Base-by-base conservation (phyloP, 1,140 invertebrate species). In the Lysiphlebus fabarum region DNA sequence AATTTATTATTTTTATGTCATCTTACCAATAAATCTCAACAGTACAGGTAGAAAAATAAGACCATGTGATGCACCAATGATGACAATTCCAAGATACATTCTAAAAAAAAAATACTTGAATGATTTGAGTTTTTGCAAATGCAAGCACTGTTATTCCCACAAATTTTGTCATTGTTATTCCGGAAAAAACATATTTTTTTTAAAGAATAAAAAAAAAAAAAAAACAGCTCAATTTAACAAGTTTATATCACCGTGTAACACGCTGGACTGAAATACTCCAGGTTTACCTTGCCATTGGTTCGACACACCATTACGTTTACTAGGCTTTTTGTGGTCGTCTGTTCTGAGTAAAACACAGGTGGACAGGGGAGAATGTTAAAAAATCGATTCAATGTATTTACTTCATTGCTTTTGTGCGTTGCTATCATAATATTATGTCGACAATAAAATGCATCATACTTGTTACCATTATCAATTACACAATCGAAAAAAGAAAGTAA, bases 151-250 rank as follows among this genome's bases (percentile, higher is more conserved):
- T 74, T 57, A 97, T 91, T 40, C 95, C 94, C 11, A 86, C 89
- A 64, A 97, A 90, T 76, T 97, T 98, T 0, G 95, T 98, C 10
- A 97, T 77, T 2, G 95, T 97, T 37, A 98, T 98, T 43, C 95
- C 95, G 57, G 91, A 93, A 3, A 98, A 82, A 4, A 96, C 89
- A 79, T 17, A 17, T 17, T 17, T 17, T 17, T 17, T 17, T 1
- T 1, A 17, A 17, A 17, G 17, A n/a, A n/a, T n/a, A n/a, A n/a
- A 17, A 26, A 26, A 26, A 26, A 26, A 26, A 26, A 26, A 26
- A 26, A 26, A 26, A 26, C 36, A 11, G 10, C 51, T 48, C 36
- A 38, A 41, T 36, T 6, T 11, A 12, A 48, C 57, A 55, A 62
- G 53, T 11, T 56, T 45, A 45, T 37, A 36, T 41, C 6, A 50